Conservation (phyloP, 2,888 invertebrate genomes). For the Sinohyriopsis cumingii region DNA sequence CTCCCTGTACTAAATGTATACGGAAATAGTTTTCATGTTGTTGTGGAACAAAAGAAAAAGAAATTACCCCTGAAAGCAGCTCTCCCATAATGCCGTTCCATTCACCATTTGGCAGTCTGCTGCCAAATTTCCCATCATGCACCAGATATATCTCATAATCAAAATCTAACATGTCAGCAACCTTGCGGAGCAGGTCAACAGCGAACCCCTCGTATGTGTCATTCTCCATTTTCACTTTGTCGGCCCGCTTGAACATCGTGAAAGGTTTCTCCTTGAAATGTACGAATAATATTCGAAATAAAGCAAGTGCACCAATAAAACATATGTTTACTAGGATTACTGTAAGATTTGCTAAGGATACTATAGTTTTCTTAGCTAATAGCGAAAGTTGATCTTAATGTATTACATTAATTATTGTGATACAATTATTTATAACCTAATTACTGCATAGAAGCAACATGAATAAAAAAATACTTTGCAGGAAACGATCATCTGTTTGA, state of each 20-base stretch:
- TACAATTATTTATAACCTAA: no score
- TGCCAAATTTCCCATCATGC: constrained; percentile 66
- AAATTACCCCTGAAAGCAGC: constrained; percentile 63
- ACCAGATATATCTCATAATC: constrained; percentile 66
- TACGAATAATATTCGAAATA: background rate
- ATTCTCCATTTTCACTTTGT: constrained; percentile 51
- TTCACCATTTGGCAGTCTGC: constrained; percentile 46
- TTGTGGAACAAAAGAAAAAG: background rate
- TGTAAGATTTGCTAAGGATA: no score
- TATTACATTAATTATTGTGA: no score
- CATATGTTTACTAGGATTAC: no score
- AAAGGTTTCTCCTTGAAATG: constrained; percentile 60
- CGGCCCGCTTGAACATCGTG: constrained; percentile 60
- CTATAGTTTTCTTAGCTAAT: no score
- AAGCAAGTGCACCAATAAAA: no score
- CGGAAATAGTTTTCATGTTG: no score
- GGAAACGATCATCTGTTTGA: no score
- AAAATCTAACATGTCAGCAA: constrained; percentile 60
- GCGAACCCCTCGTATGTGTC: constrained; percentile 66
- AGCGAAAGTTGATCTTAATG: no score
- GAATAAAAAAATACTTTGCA: no score
- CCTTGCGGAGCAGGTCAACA: constrained; percentile 64
- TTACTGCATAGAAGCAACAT: no score
- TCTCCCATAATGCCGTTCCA: constrained; percentile 72
- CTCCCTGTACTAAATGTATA: no score